Evolutionary conservation across 2,797 vertebrate genomes (phyloP).

Genomic region (Cirrhinus mrigala): DNA sequence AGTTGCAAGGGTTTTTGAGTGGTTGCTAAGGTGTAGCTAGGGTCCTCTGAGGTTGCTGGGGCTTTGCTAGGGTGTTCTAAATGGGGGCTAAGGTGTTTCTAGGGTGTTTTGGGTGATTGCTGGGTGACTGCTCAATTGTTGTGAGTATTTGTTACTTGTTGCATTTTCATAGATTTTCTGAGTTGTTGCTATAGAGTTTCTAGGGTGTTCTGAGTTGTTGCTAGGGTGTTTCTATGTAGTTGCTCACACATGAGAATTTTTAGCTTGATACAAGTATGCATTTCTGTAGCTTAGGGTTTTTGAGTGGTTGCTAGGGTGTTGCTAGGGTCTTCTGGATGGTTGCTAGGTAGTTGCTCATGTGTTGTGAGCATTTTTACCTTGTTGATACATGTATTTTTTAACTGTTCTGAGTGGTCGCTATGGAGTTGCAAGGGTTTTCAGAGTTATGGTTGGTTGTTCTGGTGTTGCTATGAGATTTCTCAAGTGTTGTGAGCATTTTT

Average conservation of each 20-base stretch:
- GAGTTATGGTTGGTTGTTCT: not conserved
- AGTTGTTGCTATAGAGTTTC: no score
- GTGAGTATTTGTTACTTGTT: not conserved
- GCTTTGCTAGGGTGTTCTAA: not conserved
- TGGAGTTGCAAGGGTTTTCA: not conserved
- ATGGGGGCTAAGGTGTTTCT: not conserved
- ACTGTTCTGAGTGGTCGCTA: not conserved
- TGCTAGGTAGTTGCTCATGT: no score
- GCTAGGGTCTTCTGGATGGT: not conserved
- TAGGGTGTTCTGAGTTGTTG: not conserved
- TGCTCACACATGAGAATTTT: not conserved
- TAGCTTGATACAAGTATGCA: not conserved
- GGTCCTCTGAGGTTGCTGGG: not conserved
- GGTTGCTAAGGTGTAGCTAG: no score
- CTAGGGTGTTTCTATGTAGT: not conserved
- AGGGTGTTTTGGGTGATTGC: not conserved
- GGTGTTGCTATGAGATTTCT: not conserved
- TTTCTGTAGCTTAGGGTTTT: not conserved
- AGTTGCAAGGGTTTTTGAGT: not conserved
- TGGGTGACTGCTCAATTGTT: not conserved
- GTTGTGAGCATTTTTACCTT: no score
- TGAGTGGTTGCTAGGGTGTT: not conserved
- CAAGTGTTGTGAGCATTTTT: not conserved
- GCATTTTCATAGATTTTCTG: no score
- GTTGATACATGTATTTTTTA: not conserved